Evolutionary conservation across 2,888 invertebrate species (phyloP).

Genomic region (Eretmocerus hayati): DNA sequence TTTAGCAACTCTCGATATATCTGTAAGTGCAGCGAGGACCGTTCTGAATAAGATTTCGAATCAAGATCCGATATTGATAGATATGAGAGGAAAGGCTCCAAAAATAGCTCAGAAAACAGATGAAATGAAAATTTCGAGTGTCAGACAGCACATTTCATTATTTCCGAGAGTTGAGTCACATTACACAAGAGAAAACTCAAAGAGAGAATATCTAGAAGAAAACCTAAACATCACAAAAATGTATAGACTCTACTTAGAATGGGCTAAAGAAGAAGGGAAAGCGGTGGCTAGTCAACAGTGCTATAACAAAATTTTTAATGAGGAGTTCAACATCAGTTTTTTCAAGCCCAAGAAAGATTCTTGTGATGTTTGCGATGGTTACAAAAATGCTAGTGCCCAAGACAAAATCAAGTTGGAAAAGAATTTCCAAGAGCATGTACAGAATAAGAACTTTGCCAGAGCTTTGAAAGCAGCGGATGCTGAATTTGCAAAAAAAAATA

Average conservation of each 20-base stretch:
- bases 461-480: conserved; percentile 12
- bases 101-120: not conserved
- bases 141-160: conserved; percentile 12
- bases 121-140: not conserved
- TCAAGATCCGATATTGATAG: not conserved
- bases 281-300: conserved; percentile 3
- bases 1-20: conserved; percentile 1
- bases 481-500: conserved; percentile 1
- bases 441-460: conserved; percentile 22
- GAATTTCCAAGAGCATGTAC: conserved; percentile 20
- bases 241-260: conserved; percentile 12
- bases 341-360: conserved; percentile 28
- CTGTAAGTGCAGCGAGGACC: not conserved
- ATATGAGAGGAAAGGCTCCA: not conserved
- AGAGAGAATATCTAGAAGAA: conserved; percentile 10
- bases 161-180: conserved; percentile 14
- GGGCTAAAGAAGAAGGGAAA: not conserved
- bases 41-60: not conserved
- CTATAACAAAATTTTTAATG: conserved; percentile 12
- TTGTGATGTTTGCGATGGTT: conserved; percentile 13
- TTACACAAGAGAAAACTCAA: conserved; percentile 10
- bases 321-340: conserved; percentile 15
- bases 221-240: conserved; percentile 5
- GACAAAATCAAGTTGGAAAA: conserved; percentile 3
- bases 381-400: not conserved